Base-by-base conservation (phyloP, 1,140 invertebrate species). In the Andrena cerasifolii region DNA sequence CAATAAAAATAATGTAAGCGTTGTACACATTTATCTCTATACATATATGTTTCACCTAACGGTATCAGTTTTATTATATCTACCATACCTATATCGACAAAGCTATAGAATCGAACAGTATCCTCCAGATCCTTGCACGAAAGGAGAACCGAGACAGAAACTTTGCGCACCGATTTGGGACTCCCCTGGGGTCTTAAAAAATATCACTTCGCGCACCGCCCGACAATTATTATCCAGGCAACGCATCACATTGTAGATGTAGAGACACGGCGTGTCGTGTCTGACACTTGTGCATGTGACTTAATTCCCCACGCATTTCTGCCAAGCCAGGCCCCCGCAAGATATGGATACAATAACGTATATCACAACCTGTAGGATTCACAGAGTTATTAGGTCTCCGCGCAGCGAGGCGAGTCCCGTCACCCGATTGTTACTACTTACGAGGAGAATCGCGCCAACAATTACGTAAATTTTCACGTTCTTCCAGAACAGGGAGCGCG, bases 391-490 rank as follows among this genome's bases (percentile, higher is more conserved):
- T 72, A 16, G 54, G 18, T 12, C 4, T 6, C 24, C 56, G 18
- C 53, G 18, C 0, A 12, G 45, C 5, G 33, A 10, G 31, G 31
- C n/a, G 7, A 59, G 3, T n/a, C 33, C 7, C n/a, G n/a, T 1
- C 0, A n/a, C 58, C 0, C 0, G 14, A 62, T 10, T 5, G n/a
- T 45, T 0, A 58, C 58, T 85, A 91, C 94, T 94, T 92, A 98
- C 95, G 72, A 96, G 93, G 75, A 96, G 92, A 65, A 97, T 94
- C 51, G 93, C 82, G 28, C 93, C 94, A 86, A 98, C 93, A 72
- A 98, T 95, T 3, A 98, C 94, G 82, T 98, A 98, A 86, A 98
- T 93, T 90, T 98, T 98, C 2, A 98, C 94, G 90, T 98, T 98
- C 91, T 98, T 98, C 97, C 97, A 98, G 92, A 98, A 99, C 89